These are phyloP conservation scores for Cuculus canorus DNA, from an alignment of 2,797 vertebrate species.

Conservation along the genomic window DNA sequence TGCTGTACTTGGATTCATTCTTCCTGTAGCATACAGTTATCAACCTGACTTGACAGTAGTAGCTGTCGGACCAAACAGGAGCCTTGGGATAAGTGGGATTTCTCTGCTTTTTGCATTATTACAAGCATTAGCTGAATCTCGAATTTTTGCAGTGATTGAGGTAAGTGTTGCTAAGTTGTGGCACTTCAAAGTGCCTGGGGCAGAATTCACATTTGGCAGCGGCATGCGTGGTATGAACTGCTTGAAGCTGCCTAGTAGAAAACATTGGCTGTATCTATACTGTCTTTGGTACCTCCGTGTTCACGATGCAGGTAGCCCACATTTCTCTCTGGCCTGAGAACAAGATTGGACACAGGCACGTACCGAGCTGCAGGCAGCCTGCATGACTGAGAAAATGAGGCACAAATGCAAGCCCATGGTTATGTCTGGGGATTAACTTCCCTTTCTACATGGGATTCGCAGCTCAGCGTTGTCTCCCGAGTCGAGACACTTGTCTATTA, in stretches of 20 bases:
- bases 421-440: neutral
- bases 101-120: constrained; percentile 73
- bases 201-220: neutral
- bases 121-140: constrained; percentile 69
- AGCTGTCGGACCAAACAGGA: constrained; percentile 69
- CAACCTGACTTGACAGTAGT: constrained; percentile 76
- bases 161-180: neutral
- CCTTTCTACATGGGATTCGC: neutral
- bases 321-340: neutral
- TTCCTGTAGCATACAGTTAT: constrained; percentile 80
- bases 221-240: neutral
- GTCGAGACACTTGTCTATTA: neutral
- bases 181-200: neutral
- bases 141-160: constrained; percentile 71
- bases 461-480: neutral
- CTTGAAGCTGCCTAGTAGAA: neutral
- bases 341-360: neutral
- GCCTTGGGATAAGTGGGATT: constrained; percentile 59
- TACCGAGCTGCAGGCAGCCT: neutral
- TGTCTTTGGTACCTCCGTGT: neutral
- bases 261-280: neutral
- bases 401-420: rapidly evolving
- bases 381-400: neutral
- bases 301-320: neutral
- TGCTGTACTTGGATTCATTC: constrained; percentile 74